These are phyloP conservation scores for Microplitis demolitor DNA, from an alignment of 1,140 invertebrate species.

Conservation along the genomic window DNA sequence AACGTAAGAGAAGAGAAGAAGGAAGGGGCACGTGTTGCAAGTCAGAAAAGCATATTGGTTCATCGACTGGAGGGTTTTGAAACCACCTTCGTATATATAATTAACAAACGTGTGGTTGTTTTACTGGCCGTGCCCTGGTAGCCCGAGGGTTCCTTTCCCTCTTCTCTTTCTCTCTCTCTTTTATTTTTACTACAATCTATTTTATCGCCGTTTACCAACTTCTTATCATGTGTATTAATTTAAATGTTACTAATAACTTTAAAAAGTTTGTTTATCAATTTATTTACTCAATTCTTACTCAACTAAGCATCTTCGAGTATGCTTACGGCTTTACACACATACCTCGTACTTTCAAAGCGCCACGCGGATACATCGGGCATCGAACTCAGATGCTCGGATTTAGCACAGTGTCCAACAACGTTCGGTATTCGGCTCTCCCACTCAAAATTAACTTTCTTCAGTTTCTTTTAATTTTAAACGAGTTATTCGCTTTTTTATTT, in stretches of 20 bases:
- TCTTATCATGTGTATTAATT: neutral
- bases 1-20: conserved; percentile 14
- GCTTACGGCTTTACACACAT: too few species aligned
- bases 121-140: conserved; percentile 29
- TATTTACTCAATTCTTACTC: too few species aligned
- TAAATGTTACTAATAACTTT: neutral
- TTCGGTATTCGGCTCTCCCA: neutral
- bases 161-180: conserved; percentile 20
- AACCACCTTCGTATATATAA: conserved; percentile 48
- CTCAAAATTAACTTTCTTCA: too few species aligned
- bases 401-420: neutral
- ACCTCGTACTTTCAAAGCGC: neutral
- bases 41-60: conserved; percentile 59
- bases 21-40: conserved; percentile 47
- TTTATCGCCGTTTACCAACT: neutral
- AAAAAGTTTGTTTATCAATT: neutral
- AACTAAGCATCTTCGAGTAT: too few species aligned
- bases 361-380: conserved; percentile 14
- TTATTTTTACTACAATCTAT: neutral
- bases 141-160: conserved; percentile 27
- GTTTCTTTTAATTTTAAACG: too few species aligned
- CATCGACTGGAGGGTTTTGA: conserved; percentile 56
- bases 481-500: too few species aligned
- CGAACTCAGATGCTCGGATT: conserved; percentile 18
- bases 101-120: conserved; percentile 51